Base-by-base conservation (phyloP, 1,140 invertebrate genomes). In the Pseudomyrmex pallidus region DNA sequence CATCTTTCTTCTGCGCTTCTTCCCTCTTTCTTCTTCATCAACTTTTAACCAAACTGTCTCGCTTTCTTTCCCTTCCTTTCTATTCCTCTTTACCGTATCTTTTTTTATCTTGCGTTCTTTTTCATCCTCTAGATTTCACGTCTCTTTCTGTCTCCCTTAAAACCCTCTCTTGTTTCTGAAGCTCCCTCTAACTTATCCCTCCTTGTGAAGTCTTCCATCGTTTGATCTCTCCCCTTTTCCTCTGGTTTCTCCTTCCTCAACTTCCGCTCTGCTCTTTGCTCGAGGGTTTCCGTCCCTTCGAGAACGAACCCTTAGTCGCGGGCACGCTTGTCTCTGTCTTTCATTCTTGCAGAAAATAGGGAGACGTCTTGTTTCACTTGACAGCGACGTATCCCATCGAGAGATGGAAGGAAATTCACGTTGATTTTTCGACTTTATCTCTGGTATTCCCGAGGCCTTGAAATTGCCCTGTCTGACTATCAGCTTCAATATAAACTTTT, bases 391-490 rank as follows among this genome's bases (percentile, higher is more conserved):
- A 72, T 88, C 61, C 80, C 73, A 68, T 13, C 48, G 74, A 82
- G 85, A 35, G 10, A 54, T 50, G 63, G 74, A 84, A 74, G 74
- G 62, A 84, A 87, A 76, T 86, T 84, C 73, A 86, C 76, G 86
- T 87, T 87, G 86, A 87, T 87, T 87, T 87, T 87, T 85, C 61
- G 50, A 57, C 73, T 62, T 8, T 1, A 15, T 35, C 13, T n/a
- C 12, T 66, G 63, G 17, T 56, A 68, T 66, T 56, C 15, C 35
- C n/a, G 68, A 86, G 80, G 15, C 22, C 76, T 56, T 44, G 35
- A 73, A 83, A 87, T 87, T 87, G 63, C 46, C 50, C 66, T 70
- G 54, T 70, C 22, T 22, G 44, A 80, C 46, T 70, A 57, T 80
- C 22, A 70, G 22, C 54, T 48, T 80, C 15, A 35, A 54, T 22